Evolutionary conservation across 2,113 vertebrate genomes (phyloP).

Genomic region (Cheilinus undulatus): DNA sequence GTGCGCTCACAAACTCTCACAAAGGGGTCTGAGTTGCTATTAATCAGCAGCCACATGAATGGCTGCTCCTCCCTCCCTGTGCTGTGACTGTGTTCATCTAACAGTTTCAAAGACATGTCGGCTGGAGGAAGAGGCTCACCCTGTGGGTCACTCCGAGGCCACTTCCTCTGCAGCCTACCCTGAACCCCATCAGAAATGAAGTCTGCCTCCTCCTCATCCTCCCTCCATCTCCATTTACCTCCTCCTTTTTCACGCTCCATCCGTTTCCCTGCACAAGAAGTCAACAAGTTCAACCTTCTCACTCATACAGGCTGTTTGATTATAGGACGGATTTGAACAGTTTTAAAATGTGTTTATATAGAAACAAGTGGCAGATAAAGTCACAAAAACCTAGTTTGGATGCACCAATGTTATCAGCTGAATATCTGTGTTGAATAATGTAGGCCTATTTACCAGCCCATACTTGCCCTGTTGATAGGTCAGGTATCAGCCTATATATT

Average conservation of each 20-base stretch:
- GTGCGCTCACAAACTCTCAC: slow-evolving; percentile 25
- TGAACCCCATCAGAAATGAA: slow-evolving; percentile 33
- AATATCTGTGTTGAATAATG: too few species aligned
- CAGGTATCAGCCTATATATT: too few species aligned
- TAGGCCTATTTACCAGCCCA: too few species aligned
- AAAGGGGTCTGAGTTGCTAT: slow-evolving; percentile 53
- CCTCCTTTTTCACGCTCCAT: slow-evolving; percentile 45
- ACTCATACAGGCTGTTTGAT: slow-evolving; percentile 5
- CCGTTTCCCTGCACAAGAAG: slow-evolving; percentile 26
- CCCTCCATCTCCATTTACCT: slow-evolving; percentile 44
- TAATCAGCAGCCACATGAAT: slow-evolving; percentile 68
- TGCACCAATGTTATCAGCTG: too few species aligned
- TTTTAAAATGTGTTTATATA: neutral
- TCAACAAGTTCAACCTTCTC: slow-evolving; percentile 20
- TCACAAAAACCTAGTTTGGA: neutral
- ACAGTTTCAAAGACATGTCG: slow-evolving; percentile 69
- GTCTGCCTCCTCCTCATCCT: slow-evolving; percentile 41
- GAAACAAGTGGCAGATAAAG: neutral
- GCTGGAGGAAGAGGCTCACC: slow-evolving; percentile 54
- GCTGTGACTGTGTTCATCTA: slow-evolving; percentile 53
- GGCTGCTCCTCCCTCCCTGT: slow-evolving; percentile 55
- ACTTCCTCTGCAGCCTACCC: slow-evolving; percentile 73
- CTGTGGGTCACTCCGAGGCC: slow-evolving; percentile 69
- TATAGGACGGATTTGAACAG: neutral
- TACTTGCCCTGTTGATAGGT: too few species aligned